Conservation (phyloP, 2,888 invertebrate species). For the Drosophila limbata region DNA sequence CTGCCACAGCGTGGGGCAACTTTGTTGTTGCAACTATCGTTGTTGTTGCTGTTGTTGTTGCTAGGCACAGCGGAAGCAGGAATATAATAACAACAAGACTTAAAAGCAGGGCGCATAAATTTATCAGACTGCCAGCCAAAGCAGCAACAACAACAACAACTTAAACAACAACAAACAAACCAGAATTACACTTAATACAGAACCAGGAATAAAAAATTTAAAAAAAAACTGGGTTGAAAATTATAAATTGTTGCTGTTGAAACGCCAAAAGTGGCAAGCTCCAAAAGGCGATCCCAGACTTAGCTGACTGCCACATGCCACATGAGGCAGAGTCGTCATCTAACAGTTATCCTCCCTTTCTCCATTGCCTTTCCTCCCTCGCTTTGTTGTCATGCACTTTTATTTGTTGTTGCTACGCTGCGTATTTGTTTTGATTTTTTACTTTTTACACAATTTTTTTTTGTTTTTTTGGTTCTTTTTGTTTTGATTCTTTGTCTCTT, state of each 20-base stretch:
- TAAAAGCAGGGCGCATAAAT: slow-evolving; percentile 70
- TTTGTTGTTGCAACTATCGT: slow-evolving; percentile 49
- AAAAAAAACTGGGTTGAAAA: slow-evolving; percentile 56
- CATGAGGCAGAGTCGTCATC: slow-evolving; percentile 24
- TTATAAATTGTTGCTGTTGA: slow-evolving; percentile 56
- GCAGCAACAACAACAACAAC: slow-evolving; percentile 18
- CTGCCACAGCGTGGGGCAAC: slow-evolving; percentile 68
- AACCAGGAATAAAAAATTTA: background rate
- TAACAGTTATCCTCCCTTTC: slow-evolving; percentile 23
- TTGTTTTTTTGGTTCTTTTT: slow-evolving; percentile 3
- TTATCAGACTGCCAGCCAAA: slow-evolving; percentile 46
- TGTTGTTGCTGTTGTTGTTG: slow-evolving; percentile 42
- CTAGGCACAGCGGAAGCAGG: slow-evolving; percentile 71
- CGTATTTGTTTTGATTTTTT: slow-evolving; percentile 76
- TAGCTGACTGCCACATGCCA: slow-evolving; percentile 22
- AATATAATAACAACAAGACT: slow-evolving; percentile 69
- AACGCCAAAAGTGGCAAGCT: slow-evolving; percentile 27
- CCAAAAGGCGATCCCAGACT: background rate
- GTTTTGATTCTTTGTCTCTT: slow-evolving; percentile 20
- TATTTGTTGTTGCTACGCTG: slow-evolving; percentile 29
- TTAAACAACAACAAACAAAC: slow-evolving; percentile 49
- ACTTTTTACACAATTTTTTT: slow-evolving; percentile 9
- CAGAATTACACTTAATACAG: slow-evolving; percentile 41
- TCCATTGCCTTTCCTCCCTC: background rate
- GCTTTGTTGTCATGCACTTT: slow-evolving; percentile 42